Conservation (phyloP, 1,140 invertebrate genomes). For the Stenopsyche tienmushanensis region DNA sequence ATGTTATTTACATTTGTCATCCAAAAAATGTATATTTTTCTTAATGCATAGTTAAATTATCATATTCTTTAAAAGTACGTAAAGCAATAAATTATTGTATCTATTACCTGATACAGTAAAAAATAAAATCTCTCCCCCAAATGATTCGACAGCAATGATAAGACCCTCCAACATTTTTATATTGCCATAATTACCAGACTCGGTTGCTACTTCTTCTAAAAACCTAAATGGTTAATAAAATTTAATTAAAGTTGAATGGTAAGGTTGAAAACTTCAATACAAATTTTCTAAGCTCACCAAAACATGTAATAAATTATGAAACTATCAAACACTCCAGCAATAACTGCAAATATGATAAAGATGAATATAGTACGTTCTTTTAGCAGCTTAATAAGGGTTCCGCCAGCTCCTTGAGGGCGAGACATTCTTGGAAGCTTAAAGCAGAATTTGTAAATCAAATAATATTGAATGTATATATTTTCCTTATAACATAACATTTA, state of each 20-base stretch:
- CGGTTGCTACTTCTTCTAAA: constrained; percentile 68
- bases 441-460: background rate
- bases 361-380: constrained; percentile 61
- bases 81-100: too few relatives aligned
- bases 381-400: constrained; percentile 55
- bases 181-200: constrained; percentile 59
- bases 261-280: too few relatives aligned
- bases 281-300: constrained; percentile 67
- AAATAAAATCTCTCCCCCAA: constrained; percentile 73
- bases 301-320: constrained; percentile 79
- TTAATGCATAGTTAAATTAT: constrained; percentile 1
- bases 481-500: background rate
- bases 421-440: constrained; percentile 67
- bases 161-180: constrained; percentile 77
- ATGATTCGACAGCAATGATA: constrained; percentile 70
- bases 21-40: too few relatives aligned
- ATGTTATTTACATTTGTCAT: too few relatives aligned
- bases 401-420: constrained; percentile 63
- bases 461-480: background rate
- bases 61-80: too few relatives aligned
- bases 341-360: constrained; percentile 68
- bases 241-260: background rate
- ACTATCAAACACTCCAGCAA: constrained; percentile 72
- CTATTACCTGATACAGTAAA: constrained; percentile 66
- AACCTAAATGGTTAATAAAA: constrained; percentile 58